A percentile compares a stretch with the other conserved stretches of the same genome.
phyloP scores from a whole-genome alignment of 2,113 vertebrate genomes.

The Tetraodon nigroviridis region DNA sequence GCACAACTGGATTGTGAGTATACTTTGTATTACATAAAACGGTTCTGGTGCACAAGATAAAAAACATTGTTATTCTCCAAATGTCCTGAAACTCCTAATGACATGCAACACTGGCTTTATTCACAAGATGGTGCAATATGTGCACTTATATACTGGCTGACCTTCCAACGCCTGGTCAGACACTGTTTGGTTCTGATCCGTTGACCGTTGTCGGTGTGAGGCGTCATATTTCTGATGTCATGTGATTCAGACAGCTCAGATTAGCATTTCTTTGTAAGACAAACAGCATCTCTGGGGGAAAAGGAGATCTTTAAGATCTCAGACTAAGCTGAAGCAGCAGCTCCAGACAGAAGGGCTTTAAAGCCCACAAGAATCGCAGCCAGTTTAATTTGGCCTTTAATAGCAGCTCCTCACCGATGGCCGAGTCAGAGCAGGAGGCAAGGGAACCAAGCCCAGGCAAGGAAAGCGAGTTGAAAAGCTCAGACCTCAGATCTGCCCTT shows the following conservation, averaged over 20 bases:
- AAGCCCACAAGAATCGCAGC: constrained; percentile 35
- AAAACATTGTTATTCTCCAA: constrained; percentile 1
- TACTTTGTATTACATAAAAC: constrained; percentile 11
- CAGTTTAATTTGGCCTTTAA: constrained; percentile 41
- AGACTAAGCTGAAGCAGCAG: constrained; percentile 46
- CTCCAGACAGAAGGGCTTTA: constrained; percentile 37
- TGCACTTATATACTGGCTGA: constrained; percentile 49
- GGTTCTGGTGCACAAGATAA: constrained; percentile 14
- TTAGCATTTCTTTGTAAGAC: constrained; percentile 38
- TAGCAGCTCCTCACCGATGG: constrained; percentile 23
- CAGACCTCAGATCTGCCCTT: constrained; percentile 32
- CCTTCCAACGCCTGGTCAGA: constrained; percentile 33
- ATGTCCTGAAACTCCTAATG: constrained; percentile 30
- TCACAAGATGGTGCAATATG: constrained; percentile 75
- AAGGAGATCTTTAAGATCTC: constrained; percentile 57
- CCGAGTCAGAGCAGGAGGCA: constrained; percentile 34
- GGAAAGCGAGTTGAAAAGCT: constrained; percentile 28
- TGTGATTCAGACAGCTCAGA: constrained; percentile 46
- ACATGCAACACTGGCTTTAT: constrained; percentile 61
- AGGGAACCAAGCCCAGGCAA: constrained; percentile 34
- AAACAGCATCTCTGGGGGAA: constrained; percentile 39
- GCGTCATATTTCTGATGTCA: constrained; percentile 41
- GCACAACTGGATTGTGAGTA: constrained; percentile 25
- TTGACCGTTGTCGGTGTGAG: constrained; percentile 48
- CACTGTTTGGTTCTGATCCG: constrained; percentile 39